A percentile compares a stretch with the other conserved stretches of the same genome.
Conservation (phyloP, 2,797 vertebrate genomes). For the Chelmon rostratus region DNA sequence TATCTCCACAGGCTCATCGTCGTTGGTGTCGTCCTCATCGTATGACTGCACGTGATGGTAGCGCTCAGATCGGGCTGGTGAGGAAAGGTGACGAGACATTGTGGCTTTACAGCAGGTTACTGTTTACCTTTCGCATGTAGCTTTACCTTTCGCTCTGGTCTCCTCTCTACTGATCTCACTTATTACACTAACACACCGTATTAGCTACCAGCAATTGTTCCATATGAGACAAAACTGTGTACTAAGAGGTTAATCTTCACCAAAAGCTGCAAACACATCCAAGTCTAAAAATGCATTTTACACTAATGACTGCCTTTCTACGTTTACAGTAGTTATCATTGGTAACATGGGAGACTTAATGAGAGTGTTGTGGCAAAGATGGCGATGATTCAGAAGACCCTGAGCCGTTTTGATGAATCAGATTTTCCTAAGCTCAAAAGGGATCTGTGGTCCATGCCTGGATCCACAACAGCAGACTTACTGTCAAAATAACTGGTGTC, state of each 20-base stretch:
- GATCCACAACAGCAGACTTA: slow-evolving; percentile 73
- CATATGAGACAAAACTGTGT: background rate
- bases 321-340: background rate
- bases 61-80: slow-evolving; percentile 91
- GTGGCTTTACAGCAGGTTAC: background rate
- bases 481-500: slow-evolving; percentile 97
- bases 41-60: slow-evolving; percentile 94
- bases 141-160: background rate
- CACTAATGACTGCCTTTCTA: background rate
- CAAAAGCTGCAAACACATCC: background rate
- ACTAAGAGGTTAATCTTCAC: background rate
- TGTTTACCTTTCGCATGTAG: background rate
- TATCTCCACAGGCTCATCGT: slow-evolving; percentile 94
- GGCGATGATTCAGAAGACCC: slow-evolving; percentile 16
- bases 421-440: slow-evolving; percentile 6
- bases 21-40: slow-evolving; percentile 93
- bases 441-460: background rate
- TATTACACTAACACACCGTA: background rate
- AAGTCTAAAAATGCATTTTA: slow-evolving; percentile 1
- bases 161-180: background rate
- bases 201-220: background rate
- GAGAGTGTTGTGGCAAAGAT: background rate
- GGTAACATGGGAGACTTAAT: background rate
- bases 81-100: slow-evolving; percentile 6
- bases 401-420: slow-evolving; percentile 29